These are phyloP conservation scores for Rotaria socialis DNA, from an alignment of 2,888 invertebrate species.

Conservation along the genomic window DNA sequence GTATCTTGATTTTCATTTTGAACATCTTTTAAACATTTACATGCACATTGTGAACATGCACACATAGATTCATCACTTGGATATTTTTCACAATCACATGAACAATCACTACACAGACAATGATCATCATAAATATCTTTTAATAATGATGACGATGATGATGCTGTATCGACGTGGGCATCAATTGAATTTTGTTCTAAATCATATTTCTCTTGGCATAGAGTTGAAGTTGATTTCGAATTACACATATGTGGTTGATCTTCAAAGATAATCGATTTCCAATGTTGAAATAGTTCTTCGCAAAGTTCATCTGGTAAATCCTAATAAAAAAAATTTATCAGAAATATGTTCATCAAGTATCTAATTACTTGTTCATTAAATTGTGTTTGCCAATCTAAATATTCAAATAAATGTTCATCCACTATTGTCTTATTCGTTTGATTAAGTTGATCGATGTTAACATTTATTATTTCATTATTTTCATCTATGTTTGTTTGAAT, in stretches of 20 bases:
- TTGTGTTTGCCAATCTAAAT: slow-evolving; percentile 23
- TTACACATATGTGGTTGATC: background rate
- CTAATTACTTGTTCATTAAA: background rate
- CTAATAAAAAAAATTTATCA: background rate
- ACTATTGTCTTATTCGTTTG: background rate
- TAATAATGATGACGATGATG: background rate
- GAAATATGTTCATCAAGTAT: background rate
- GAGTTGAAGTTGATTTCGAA: background rate
- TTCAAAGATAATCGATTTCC: slow-evolving; percentile 1
- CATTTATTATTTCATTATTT: background rate
- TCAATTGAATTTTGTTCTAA: background rate
- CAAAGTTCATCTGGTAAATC: background rate
- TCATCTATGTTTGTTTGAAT: background rate
- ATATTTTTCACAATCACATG: background rate
- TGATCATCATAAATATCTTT: background rate
- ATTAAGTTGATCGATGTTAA: slow-evolving; percentile 6
- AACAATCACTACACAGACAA: background rate
- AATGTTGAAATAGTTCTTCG: background rate
- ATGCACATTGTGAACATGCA: background rate
- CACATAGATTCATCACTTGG: background rate
- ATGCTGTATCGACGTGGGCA: background rate
- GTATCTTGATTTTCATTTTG: background rate
- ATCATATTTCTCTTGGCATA: background rate
- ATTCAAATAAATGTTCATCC: slow-evolving; percentile 32
- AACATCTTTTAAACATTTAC: background rate